A percentile compares a stretch with the other conserved stretches of the same genome.
Evolutionary conservation across 2,113 vertebrate genomes (phyloP).

Genomic region (Gymnorhina tibicen): DNA sequence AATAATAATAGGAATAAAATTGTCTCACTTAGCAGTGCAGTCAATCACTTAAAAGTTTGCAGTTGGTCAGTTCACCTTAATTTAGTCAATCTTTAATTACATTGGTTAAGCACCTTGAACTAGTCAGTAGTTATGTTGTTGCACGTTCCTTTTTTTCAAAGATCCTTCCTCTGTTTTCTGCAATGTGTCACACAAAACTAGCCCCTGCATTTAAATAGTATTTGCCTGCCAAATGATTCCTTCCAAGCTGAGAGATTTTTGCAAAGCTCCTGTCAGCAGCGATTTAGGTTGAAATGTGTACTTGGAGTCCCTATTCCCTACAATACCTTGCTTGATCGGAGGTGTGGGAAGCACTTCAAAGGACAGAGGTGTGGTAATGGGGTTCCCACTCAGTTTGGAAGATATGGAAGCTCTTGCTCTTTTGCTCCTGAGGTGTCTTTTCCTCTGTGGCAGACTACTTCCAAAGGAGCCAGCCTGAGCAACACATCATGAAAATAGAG

Average conservation of each 20-base stretch:
- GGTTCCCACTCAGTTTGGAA: background rate
- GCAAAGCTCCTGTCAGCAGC: background rate
- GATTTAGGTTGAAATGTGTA: background rate
- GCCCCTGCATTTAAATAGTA: background rate
- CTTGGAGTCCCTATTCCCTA: background rate
- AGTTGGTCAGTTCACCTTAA: background rate
- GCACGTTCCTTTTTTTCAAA: background rate
- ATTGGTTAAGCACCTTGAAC: background rate
- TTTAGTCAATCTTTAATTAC: background rate
- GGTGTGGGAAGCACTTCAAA: background rate
- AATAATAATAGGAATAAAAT: background rate
- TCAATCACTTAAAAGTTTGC: background rate
- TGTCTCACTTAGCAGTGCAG: background rate
- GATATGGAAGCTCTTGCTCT: background rate
- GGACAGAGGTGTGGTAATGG: background rate
- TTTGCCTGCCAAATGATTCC: background rate
- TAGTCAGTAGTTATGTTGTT: background rate
- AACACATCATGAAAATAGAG: rapidly evolving
- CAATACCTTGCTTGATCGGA: background rate
- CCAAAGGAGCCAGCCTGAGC: background rate
- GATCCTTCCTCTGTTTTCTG: background rate
- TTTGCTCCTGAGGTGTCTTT: background rate
- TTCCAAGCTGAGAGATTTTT: background rate
- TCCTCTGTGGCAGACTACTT: background rate
- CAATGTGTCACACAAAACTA: background rate